phyloP scores from a whole-genome alignment of 1,140 invertebrate genomes.

The Zeugodacus cucurbitae region DNA sequence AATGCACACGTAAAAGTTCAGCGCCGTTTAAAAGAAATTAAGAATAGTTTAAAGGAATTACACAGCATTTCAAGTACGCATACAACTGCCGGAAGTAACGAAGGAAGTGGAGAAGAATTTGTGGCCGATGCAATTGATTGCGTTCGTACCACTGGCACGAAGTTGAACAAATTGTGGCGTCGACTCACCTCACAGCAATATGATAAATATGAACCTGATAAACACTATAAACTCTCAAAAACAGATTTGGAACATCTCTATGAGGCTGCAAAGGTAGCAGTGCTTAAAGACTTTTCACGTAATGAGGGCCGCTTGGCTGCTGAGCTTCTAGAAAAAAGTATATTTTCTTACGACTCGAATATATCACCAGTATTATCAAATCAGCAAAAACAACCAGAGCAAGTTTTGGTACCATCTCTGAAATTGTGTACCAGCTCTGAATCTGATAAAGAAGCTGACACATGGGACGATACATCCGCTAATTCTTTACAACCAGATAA shows the following conservation, averaged over 20 bases:
- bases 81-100: neutral
- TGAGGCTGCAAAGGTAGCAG: slow-evolving; percentile 48
- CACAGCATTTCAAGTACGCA: slow-evolving; percentile 43
- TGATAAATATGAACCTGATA: slow-evolving; percentile 46
- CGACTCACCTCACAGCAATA: slow-evolving; percentile 47
- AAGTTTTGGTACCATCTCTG: slow-evolving; percentile 27
- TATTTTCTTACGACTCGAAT: neutral
- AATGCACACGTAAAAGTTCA: slow-evolving; percentile 40
- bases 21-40: slow-evolving; percentile 47
- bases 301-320: slow-evolving; percentile 33
- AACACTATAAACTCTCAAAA: slow-evolving; percentile 48
- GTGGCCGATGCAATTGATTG: neutral
- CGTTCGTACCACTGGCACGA: slow-evolving; percentile 46
- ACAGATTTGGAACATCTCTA: slow-evolving; percentile 48
- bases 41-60: slow-evolving; percentile 48
- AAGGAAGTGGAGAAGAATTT: neutral
- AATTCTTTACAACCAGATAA: neutral
- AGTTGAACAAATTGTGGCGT: slow-evolving; percentile 52
- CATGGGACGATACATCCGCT: neutral
- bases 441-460: slow-evolving; percentile 38
- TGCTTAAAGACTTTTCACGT: slow-evolving; percentile 45
- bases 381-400: neutral
- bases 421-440: slow-evolving; percentile 47
- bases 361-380: neutral
- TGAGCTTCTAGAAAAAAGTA: slow-evolving; percentile 42